Percentiles rank a stretch among this genome's conserved stretches.
Conservation (phyloP, 2,888 invertebrate genomes). For the Metallyticus violacea region DNA sequence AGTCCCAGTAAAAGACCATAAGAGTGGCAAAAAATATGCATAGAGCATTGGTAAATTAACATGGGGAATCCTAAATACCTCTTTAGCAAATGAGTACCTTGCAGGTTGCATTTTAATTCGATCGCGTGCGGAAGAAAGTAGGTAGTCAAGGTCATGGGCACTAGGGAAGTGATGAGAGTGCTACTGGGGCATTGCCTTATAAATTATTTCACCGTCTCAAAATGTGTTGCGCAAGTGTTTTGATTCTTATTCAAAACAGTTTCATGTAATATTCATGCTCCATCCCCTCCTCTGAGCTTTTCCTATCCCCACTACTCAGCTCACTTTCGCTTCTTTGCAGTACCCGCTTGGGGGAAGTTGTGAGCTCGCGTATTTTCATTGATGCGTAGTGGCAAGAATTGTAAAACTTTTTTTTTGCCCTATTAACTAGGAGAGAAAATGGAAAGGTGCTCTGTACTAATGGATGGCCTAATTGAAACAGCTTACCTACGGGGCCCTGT, state of each 20-base stretch:
- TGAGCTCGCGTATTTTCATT: not conserved
- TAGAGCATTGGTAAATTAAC: not conserved
- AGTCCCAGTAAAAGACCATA: no score
- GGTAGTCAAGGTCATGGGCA: slow-evolving; percentile 2
- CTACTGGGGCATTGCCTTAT: not conserved
- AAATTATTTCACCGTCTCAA: slow-evolving; percentile 15
- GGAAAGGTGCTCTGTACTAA: no score
- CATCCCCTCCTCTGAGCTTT: not conserved
- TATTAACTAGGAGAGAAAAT: not conserved
- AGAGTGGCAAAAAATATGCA: no score
- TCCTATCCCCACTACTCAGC: not conserved
- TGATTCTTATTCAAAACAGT: slow-evolving; percentile 32
- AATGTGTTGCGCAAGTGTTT: slow-evolving; percentile 22
- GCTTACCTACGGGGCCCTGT: no score
- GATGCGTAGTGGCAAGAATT: not conserved
- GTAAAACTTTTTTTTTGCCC: not conserved
- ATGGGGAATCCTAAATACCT: not conserved
- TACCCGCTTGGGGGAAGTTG: not conserved
- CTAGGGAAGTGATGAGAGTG: not conserved
- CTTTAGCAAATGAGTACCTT: not conserved
- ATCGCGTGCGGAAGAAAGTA: slow-evolving; percentile 12
- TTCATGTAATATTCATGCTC: slow-evolving; percentile 31
- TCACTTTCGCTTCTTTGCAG: not conserved
- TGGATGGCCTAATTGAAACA: no score
- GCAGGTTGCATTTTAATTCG: not conserved